Conservation (phyloP, 2,888 invertebrate species). For the Caenorhabditis sulstoni region DNA sequence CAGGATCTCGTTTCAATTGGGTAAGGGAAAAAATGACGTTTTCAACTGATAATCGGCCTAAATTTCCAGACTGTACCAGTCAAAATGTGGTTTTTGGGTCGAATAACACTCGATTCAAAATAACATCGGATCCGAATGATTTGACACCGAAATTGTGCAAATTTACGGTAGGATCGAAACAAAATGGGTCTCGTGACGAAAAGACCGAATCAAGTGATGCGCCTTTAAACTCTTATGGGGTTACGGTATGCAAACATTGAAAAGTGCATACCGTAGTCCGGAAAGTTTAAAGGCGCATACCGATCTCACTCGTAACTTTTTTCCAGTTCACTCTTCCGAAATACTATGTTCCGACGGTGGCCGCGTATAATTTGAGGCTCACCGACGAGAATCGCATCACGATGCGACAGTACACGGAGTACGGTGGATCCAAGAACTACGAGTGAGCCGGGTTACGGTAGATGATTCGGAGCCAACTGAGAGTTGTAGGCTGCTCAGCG, state of each 20-base stretch:
- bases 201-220: no score
- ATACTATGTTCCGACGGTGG: conserved; percentile 20
- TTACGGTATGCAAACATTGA: no score
- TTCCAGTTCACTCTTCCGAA: conserved; percentile 41
- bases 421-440: conserved; percentile 12
- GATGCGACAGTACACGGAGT: conserved; percentile 18
- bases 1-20: neutral
- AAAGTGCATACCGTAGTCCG: no score
- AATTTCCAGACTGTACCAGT: conserved; percentile 37
- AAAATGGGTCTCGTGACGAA: no score
- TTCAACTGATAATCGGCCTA: no score
- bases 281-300: no score
- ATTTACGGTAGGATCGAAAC: neutral
- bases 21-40: neutral
- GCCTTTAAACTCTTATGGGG: no score
- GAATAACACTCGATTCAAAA: neutral
- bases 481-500: no score
- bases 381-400: conserved; percentile 26
- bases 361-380: neutral
- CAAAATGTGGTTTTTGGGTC: conserved; percentile 23
- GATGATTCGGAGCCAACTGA: no score
- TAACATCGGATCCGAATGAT: conserved; percentile 6
- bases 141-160: conserved; percentile 4
- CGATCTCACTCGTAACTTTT: no score
- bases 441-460: no score